phyloP scores from a whole-genome alignment of 2,113 vertebrate species.

The crab-eating macaque (Macaca fascicularis) region T2T-MFA8v1.1 NC_088386.1:89543501-89544000 shows the following conservation, averaged over 20 bases:
- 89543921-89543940: not conserved
- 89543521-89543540: not conserved
- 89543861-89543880: not conserved
- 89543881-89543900: not conserved
- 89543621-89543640: too few species aligned
- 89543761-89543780: not conserved
- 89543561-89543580: not conserved
- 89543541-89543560: not conserved
- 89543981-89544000: not conserved
- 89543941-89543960: not conserved
- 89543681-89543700: not conserved
- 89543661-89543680: not conserved
- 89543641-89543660: not conserved
- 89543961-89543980: not conserved
- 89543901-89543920: not conserved
- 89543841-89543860: not conserved
- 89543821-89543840: not conserved
- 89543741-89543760: not conserved
- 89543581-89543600: not conserved
- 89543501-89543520: not conserved
- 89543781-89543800: too few species aligned
- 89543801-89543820: not conserved
- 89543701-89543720: not conserved
- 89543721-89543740: rapidly evolving
- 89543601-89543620: not conserved